Conservation (phyloP, 2,797 vertebrate genomes). For the Urophycis tenuis region DNA sequence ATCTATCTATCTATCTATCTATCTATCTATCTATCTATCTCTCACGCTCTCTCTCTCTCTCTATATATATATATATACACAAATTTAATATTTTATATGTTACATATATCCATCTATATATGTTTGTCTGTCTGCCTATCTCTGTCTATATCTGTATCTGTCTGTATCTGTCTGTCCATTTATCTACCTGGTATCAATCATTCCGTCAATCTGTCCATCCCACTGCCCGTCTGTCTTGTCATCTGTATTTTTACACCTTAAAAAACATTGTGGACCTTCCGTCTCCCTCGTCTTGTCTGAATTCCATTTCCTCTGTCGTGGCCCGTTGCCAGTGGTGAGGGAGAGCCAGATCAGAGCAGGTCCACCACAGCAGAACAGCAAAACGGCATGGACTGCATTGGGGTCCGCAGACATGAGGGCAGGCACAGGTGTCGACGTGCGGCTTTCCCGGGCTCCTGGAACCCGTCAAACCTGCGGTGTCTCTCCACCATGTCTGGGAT, state of each 20-base stretch:
- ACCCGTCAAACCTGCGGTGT: slow-evolving; percentile 43
- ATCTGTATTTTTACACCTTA: background rate
- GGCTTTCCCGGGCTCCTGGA: slow-evolving; percentile 40
- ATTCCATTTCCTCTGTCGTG: background rate
- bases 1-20: background rate
- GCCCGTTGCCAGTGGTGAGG: background rate
- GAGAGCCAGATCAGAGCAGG: background rate
- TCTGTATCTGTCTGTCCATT: background rate
- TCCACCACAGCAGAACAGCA: background rate
- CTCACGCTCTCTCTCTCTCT: background rate
- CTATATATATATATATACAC: too few relatives aligned
- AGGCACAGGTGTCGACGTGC: slow-evolving; percentile 28
- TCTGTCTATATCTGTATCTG: background rate
- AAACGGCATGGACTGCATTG: slow-evolving; percentile 41
- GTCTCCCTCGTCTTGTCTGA: background rate
- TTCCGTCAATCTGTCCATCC: background rate
- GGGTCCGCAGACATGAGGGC: slow-evolving; percentile 47
- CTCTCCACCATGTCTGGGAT: slow-evolving; percentile 38
- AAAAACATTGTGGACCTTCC: background rate
- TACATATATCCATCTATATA: background rate
- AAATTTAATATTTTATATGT: too few relatives aligned
- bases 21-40: background rate
- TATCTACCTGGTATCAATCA: background rate
- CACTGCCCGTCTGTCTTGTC: background rate
- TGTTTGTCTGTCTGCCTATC: background rate